phyloP scores from a whole-genome alignment of 2,888 invertebrate species.

The Gari tellinella region DNA sequence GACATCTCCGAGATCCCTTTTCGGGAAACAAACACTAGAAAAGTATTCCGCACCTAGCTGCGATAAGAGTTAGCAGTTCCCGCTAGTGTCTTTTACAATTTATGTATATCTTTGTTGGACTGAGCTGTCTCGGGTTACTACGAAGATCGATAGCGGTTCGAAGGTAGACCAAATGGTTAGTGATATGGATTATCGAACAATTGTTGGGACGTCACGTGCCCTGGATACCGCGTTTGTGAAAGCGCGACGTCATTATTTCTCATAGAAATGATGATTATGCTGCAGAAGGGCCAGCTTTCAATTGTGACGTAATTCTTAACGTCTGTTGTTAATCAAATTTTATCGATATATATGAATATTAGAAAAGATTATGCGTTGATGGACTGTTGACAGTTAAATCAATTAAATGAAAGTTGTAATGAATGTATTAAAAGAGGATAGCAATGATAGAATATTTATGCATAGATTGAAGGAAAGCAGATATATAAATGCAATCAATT shows the following conservation, averaged over 20 bases:
- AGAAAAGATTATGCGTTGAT: too few species aligned
- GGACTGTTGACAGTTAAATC: too few species aligned
- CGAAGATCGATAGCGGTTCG: constrained; percentile 45
- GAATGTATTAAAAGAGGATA: too few species aligned
- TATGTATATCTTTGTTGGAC: background rate
- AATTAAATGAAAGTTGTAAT: too few species aligned
- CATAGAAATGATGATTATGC: too few species aligned
- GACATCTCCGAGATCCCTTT: too few species aligned
- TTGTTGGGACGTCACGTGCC: constrained; percentile 54
- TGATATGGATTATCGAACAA: constrained; percentile 45
- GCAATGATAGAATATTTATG: too few species aligned
- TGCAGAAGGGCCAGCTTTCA: constrained; percentile 12
- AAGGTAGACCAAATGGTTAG: constrained; percentile 42
- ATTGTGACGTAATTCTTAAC: constrained; percentile 29
- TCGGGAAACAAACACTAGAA: too few species aligned
- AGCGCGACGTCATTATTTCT: constrained; percentile 5
- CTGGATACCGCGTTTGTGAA: constrained; percentile 30
- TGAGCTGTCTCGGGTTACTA: constrained; percentile 38
- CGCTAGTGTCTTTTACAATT: constrained; percentile 9
- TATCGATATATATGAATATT: too few species aligned
- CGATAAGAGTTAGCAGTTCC: background rate
- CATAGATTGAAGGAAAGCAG: too few species aligned
- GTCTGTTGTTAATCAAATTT: too few species aligned
- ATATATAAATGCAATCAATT: too few species aligned
- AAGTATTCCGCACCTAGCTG: background rate